A percentile compares a stretch with the other conserved stretches of the same genome.
phyloP scores from a whole-genome alignment of 2,113 vertebrate species.

The Bos taurus region DNA sequence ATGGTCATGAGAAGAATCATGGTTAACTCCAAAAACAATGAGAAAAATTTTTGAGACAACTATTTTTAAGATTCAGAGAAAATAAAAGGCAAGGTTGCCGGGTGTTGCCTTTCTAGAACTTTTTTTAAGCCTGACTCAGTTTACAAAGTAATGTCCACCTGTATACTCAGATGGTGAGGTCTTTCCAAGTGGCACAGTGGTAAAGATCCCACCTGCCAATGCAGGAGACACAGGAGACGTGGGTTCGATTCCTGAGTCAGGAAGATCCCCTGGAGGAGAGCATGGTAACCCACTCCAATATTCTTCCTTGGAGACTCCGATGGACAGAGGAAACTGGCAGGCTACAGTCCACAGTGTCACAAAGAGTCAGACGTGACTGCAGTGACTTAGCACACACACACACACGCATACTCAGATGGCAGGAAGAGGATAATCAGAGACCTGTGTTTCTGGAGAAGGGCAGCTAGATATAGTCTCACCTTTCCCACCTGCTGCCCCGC shows the following conservation, averaged over 20 bases:
- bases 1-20: not conserved
- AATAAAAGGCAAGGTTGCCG: not conserved
- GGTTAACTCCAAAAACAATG: not conserved
- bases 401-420: not conserved
- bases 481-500: not conserved
- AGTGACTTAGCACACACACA: not conserved
- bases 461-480: not conserved
- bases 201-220: not conserved
- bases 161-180: not conserved
- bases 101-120: not conserved
- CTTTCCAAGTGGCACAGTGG: not conserved
- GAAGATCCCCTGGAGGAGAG: not conserved
- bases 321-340: not conserved
- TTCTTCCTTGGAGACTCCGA: not conserved
- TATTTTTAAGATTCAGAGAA: not conserved
- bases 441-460: not conserved
- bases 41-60: not conserved
- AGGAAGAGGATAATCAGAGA: not conserved
- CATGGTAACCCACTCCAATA: not conserved
- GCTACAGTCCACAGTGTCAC: not conserved
- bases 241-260: not conserved
- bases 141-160: conserved; percentile 29
- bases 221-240: not conserved
- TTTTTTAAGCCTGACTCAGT: not conserved
- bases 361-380: not conserved